phyloP scores from a whole-genome alignment of 35 echinoderm and acorn worm species.

The Ophioderma brevispina region DNA sequence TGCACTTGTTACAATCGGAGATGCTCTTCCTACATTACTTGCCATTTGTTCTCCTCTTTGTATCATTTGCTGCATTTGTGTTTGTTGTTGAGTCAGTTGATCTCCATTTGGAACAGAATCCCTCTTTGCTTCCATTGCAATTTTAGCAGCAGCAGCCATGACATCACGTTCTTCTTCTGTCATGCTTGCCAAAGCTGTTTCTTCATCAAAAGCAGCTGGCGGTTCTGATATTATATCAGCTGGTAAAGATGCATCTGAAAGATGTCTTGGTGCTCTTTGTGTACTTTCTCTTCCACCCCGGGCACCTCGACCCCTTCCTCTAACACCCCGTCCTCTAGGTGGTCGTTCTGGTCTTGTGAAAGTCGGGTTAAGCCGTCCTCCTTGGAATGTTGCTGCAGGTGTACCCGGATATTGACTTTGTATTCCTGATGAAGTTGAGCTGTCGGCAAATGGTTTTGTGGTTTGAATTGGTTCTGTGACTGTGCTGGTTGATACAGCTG shows the following conservation, averaged over 20 bases:
- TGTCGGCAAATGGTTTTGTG: too few relatives aligned
- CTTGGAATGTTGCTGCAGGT: not conserved
- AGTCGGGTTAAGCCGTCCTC: not conserved
- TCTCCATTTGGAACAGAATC: constrained; percentile 12
- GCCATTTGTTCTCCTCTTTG: not conserved
- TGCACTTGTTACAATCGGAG: not conserved
- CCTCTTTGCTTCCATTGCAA: constrained; percentile 78
- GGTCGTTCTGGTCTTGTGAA: not conserved
- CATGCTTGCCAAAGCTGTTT: constrained; percentile 75
- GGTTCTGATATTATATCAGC: too few relatives aligned
- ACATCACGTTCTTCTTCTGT: constrained; percentile 89
- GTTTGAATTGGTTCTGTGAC: not conserved
- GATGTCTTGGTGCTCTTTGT: not conserved
- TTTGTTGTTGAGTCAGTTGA: not conserved
- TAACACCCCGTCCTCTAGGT: not conserved
- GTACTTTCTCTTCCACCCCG: not conserved
- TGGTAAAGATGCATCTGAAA: not conserved
- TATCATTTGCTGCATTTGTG: not conserved
- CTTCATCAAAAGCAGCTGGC: constrained; percentile 75
- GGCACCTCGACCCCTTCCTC: not conserved
- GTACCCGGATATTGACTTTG: not conserved
- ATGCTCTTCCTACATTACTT: not conserved
- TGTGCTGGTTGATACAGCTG: not conserved
- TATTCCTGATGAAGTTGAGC: not conserved
- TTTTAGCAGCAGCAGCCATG: constrained; percentile 82